These are phyloP conservation scores for Melangyna quadrimaculata DNA, from an alignment of 2,888 invertebrate genomes.

Conservation along the genomic window DNA sequence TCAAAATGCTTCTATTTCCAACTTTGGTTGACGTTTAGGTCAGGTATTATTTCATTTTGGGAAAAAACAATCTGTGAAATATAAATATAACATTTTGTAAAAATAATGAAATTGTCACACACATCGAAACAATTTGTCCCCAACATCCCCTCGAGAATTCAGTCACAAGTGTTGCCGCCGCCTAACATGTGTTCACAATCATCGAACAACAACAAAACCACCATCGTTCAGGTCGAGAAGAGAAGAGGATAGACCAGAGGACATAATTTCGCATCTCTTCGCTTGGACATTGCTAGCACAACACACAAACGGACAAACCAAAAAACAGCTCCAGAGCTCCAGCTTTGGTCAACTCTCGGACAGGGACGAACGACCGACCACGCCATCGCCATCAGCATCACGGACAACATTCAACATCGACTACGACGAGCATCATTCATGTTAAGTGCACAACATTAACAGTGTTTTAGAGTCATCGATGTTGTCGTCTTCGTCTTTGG, in stretches of 20 bases:
- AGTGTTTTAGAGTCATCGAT: constrained; percentile 60
- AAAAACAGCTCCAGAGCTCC: no score
- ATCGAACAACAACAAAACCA: constrained; percentile 28
- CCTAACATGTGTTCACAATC: constrained; percentile 62
- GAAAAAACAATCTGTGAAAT: background rate
- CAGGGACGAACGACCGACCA: background rate
- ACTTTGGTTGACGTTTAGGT: background rate
- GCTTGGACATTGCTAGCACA: constrained; percentile 25
- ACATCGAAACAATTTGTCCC: constrained; percentile 63
- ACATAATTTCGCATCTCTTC: constrained; percentile 3
- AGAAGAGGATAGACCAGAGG: no score
- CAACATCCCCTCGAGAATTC: constrained; percentile 65
- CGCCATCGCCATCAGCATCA: background rate
- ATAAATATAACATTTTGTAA: background rate
- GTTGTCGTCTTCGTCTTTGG: constrained; percentile 61
- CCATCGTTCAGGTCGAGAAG: constrained; percentile 7
- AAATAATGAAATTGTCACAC: constrained; percentile 48
- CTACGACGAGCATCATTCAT: constrained; percentile 64
- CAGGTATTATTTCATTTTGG: background rate
- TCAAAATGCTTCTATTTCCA: no score
- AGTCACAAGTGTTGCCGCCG: constrained; percentile 45
- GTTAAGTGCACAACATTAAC: constrained; percentile 71
- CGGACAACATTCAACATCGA: background rate
- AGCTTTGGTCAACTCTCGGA: constrained; percentile 2
- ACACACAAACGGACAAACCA: background rate